Conservation (phyloP, 1,140 invertebrate species). For the Contarinia nasturtii region DNA sequence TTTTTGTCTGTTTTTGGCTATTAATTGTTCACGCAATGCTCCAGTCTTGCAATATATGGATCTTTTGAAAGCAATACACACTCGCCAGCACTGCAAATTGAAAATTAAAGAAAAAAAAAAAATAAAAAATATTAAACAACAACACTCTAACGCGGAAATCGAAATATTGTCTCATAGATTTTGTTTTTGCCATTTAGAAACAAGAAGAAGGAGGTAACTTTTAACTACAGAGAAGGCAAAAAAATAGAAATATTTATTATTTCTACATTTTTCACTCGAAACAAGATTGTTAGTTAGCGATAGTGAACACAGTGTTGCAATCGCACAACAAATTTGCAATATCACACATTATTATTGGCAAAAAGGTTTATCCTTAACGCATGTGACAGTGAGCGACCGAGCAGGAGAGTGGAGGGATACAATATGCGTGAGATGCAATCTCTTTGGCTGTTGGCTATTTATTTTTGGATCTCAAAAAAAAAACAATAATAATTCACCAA, state of each 20-base stretch:
- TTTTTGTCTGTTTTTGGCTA: neutral
- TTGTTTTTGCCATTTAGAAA: neutral
- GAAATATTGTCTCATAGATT: neutral
- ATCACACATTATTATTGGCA: too few species aligned
- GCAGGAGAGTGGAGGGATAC: too few species aligned
- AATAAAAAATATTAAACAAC: neutral
- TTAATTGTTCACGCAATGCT: neutral
- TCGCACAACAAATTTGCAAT: too few species aligned
- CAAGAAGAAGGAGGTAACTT: too few species aligned
- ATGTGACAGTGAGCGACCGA: too few species aligned
- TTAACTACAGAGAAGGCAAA: neutral
- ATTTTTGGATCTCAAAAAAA: too few species aligned
- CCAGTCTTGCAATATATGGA: neutral
- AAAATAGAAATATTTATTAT: neutral
- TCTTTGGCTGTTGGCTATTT: too few species aligned
- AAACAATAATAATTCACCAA: too few species aligned
- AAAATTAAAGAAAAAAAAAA: neutral
- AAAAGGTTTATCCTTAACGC: too few species aligned
- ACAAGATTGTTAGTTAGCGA: too few species aligned
- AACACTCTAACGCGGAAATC: neutral
- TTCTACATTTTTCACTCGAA: neutral
- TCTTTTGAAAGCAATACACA: neutral
- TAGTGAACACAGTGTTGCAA: too few species aligned
- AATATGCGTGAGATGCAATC: too few species aligned
- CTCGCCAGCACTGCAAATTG: neutral